Evolutionary conservation across 2,113 vertebrate genomes (phyloP), one percentile per base, ranked within the genome.

Genomic region (Tringa solitaria): DNA sequence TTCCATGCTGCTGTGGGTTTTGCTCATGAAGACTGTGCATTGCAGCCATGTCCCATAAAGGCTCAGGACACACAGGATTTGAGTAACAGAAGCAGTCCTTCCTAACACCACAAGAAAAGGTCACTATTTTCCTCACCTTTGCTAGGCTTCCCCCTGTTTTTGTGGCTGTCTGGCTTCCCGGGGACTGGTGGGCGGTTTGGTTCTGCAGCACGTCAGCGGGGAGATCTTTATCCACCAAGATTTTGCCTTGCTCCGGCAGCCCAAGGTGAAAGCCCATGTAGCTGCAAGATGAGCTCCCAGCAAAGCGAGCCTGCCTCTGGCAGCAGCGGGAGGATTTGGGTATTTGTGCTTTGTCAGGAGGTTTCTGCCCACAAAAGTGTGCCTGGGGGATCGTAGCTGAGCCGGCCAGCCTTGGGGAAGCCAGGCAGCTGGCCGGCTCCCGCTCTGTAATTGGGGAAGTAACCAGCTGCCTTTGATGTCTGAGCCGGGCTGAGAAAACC

Each of bases 401-500:
- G 89, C 81, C 0, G 4, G 45, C 11, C 0, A 13, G 93, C 91
- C 91, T 67, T 89, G 77, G 84, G 87, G 84, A 85, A 93, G 87
- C 43, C n/a, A 67, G 57, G 84, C 85, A 87, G 77, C 65, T 0
- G 18, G 60, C 69, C 0, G 6, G 60, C 76, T 89, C 7, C n/a
- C 0, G 5, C 70, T 94, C 78, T 4, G 7, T 88, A 84, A 94
- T 56, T 88, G 87, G 84, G 81, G 82, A 67, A 90, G 50, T 15
- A 95, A 74, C 87, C 92, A 85, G 93, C 87, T 83, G 94, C 91
- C 93, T 97, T 97, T 96, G 93, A 97, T 92, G 88, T 95, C 92
- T 96, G 95, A 95, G 95, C 85, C 0, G 26, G 75, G 76, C 79
- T 96, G 87, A 97, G 95, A 74, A 82, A 95, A 94, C 82, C 91